Evolutionary conservation across 2,113 vertebrate species (phyloP).

Genomic region (Corythoichthys haematopterus): DNA sequence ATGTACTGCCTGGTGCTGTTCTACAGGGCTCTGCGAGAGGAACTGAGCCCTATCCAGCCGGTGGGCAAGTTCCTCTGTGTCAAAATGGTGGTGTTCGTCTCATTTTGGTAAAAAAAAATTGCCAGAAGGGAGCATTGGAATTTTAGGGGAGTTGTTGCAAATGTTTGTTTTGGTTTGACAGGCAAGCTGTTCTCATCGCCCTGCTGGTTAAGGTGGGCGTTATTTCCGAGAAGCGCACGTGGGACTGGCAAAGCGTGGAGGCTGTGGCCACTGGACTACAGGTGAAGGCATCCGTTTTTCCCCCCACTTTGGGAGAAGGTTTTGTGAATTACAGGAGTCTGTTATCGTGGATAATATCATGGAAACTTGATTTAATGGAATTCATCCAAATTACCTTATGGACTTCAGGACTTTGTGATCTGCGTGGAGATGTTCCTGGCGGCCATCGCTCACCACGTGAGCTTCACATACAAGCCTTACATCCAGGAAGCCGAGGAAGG

Average conservation of each 20-base stretch:
- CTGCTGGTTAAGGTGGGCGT: constrained; percentile 91
- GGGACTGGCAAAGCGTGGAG: constrained; percentile 94
- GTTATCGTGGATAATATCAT: too few species aligned
- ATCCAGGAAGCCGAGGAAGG: constrained; percentile 93
- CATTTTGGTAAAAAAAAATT: constrained; percentile 84
- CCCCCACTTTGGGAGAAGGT: too few species aligned
- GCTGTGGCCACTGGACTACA: constrained; percentile 94
- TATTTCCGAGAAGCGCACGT: constrained; percentile 86
- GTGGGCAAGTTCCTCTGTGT: constrained; percentile 98
- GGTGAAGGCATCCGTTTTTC: constrained; percentile 58
- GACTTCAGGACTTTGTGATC: constrained; percentile 89
- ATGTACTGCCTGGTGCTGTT: constrained; percentile 98
- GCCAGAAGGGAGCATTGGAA: too few species aligned
- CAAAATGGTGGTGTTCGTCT: constrained; percentile 97
- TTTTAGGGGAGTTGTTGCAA: neutral
- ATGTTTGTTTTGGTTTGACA: constrained; percentile 35
- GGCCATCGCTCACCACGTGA: constrained; percentile 94
- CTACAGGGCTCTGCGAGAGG: constrained; percentile 89
- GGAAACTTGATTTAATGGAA: too few species aligned
- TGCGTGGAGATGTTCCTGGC: constrained; percentile 98
- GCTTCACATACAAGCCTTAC: constrained; percentile 95
- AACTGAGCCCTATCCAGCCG: constrained; percentile 89
- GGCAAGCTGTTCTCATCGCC: constrained; percentile 95
- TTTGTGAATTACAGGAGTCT: too few species aligned
- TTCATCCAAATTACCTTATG: too few species aligned